phyloP scores from a whole-genome alignment of 2,113 vertebrate species.

The Zingel zingel region DNA sequence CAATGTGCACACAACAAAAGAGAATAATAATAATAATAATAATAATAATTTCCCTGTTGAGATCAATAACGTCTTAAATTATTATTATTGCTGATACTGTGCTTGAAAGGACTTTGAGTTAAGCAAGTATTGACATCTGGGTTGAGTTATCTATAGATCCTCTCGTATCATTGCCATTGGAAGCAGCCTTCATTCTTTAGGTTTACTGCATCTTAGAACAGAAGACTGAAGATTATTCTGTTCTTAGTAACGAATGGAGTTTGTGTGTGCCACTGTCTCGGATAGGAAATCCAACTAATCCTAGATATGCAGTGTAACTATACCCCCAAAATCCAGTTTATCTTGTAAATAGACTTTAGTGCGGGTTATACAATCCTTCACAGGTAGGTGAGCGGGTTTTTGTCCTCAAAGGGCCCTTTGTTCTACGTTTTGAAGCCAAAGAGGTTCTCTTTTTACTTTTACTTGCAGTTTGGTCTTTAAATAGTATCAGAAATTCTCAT shows the following conservation, averaged over 20 bases:
- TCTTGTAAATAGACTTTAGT: constrained; percentile 57
- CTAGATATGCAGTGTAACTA: constrained; percentile 49
- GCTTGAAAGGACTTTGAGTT: constrained; percentile 10
- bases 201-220: constrained; percentile 47
- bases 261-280: constrained; percentile 7
- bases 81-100: constrained; percentile 12
- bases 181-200: constrained; percentile 28
- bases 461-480: constrained; percentile 25
- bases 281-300: constrained; percentile 53
- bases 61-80: constrained; percentile 40
- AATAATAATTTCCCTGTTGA: not conserved
- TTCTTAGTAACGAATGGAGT: not conserved
- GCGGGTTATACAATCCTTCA: constrained; percentile 48
- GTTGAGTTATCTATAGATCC: constrained; percentile 3
- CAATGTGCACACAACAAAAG: not conserved
- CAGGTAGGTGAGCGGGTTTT: constrained; percentile 32
- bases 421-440: constrained; percentile 9
- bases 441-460: constrained; percentile 30
- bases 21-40: not conserved
- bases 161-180: constrained; percentile 2
- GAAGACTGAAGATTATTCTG: constrained; percentile 38
- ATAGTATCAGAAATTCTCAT: constrained; percentile 2
- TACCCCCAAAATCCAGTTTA: constrained; percentile 43
- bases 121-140: not conserved
- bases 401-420: constrained; percentile 53